Percentiles rank a stretch among this genome's conserved stretches.
Evolutionary conservation across 2,888 invertebrate genomes (phyloP).

Genomic region (Theristus sp.): DNA sequence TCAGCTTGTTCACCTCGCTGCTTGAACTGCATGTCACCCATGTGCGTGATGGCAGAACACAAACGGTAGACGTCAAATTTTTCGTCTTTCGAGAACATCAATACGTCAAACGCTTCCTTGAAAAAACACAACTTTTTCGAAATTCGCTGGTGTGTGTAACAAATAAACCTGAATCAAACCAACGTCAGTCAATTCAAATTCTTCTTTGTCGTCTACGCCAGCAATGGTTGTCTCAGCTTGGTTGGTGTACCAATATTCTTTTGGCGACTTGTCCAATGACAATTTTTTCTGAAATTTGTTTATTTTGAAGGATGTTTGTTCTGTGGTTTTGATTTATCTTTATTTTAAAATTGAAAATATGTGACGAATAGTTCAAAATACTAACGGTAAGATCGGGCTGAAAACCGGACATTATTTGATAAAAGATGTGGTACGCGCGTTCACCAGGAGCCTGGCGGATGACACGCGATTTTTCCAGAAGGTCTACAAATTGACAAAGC

Average conservation of each 20-base stretch:
- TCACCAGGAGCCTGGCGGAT: conserved; percentile 77
- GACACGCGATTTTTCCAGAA: conserved; percentile 99
- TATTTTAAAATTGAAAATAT: too few relatives aligned
- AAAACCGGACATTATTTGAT: conserved; percentile 91
- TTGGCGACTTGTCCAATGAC: conserved; percentile 51
- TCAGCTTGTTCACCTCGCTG: conserved; percentile 99
- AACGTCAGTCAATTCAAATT: conserved; percentile 41
- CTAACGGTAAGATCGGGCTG: conserved; percentile 25
- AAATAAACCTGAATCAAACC: not conserved
- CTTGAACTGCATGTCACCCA: conserved; percentile 99
- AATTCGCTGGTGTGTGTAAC: not conserved
- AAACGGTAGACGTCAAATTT: conserved; percentile 92
- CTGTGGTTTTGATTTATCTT: too few relatives aligned
- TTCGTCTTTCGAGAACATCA: conserved; percentile 90
- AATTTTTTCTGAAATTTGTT: not conserved
- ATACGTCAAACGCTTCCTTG: conserved; percentile 91
- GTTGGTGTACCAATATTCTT: conserved; percentile 73
- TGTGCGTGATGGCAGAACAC: conserved; percentile 95
- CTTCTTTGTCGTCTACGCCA: conserved; percentile 78
- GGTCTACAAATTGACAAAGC: conserved; percentile 50
- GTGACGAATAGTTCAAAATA: too few relatives aligned
- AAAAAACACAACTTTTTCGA: not conserved
- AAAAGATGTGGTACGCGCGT: conserved; percentile 99
- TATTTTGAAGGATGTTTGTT: too few relatives aligned
- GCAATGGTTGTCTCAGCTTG: conserved; percentile 84